Percentiles rank a stretch among this genome's conserved stretches.
Conservation (phyloP, 2,113 vertebrate genomes). For the Boulengeromyrus knoepffleri region DNA sequence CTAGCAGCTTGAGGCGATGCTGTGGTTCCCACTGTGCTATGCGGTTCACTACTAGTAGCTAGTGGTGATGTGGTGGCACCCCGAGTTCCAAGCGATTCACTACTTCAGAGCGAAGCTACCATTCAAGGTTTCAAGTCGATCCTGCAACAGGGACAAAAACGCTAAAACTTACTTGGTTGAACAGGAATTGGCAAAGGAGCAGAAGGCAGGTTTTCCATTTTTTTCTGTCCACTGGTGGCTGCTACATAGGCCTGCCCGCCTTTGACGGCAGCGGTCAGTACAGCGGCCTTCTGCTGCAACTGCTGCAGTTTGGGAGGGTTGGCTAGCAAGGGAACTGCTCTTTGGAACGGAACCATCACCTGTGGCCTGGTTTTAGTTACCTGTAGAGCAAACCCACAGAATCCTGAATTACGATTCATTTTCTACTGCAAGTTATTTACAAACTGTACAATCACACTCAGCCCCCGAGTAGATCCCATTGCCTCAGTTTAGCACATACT, state of each 20-base stretch:
- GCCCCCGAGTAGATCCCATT: background rate
- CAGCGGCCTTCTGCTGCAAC: conserved; percentile 41
- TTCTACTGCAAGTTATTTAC: background rate
- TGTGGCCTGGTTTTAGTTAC: conserved; percentile 42
- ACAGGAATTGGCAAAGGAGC: conserved; percentile 24
- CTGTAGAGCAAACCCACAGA: conserved; percentile 22
- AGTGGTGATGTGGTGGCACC: background rate
- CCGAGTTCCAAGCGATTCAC: background rate
- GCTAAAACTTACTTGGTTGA: conserved; percentile 44
- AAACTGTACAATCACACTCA: background rate
- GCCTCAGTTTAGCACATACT: background rate
- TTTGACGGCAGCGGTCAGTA: conserved; percentile 41
- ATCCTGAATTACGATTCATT: background rate
- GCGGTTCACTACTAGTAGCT: background rate
- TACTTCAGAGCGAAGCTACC: background rate
- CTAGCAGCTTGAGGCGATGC: background rate
- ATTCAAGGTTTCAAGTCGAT: background rate
- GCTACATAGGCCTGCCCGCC: conserved; percentile 46
- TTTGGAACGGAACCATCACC: conserved; percentile 45
- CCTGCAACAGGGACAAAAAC: background rate
- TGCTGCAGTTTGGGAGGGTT: conserved; percentile 35
- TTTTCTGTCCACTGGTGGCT: conserved; percentile 27
- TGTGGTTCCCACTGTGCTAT: background rate
- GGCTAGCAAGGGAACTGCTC: conserved; percentile 14
- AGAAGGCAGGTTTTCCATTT: background rate